Evolutionary conservation across 2,888 invertebrate genomes (phyloP).

Genomic region (Stenolophus ochropezus): DNA sequence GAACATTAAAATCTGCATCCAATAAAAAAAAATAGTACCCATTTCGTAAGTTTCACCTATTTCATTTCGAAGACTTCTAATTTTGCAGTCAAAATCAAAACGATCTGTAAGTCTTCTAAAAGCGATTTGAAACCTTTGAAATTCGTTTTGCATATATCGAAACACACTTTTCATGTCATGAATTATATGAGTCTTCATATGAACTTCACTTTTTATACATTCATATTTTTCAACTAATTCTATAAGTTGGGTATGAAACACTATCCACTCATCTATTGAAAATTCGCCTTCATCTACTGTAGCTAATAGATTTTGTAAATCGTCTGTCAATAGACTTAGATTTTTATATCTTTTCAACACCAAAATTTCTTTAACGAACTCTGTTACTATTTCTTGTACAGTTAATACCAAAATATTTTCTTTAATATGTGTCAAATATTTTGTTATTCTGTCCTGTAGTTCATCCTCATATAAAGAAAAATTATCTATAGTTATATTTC

Average conservation of each 20-base stretch:
- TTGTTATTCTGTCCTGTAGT: background rate
- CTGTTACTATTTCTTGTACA: background rate
- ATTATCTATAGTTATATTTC: background rate
- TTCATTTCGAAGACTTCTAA: background rate
- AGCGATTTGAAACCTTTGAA: background rate
- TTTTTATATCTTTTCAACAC: background rate
- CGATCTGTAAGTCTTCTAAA: background rate
- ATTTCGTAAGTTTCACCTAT: background rate
- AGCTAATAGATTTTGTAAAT: background rate
- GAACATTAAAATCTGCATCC: background rate
- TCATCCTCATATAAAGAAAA: background rate
- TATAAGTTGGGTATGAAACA: background rate
- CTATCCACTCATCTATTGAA: background rate
- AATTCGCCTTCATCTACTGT: background rate
- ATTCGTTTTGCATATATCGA: background rate
- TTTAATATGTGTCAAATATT: background rate
- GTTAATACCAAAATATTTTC: background rate
- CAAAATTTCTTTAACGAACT: background rate
- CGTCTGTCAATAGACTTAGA: background rate
- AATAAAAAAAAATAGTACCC: background rate
- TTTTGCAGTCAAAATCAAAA: constrained; percentile 13
- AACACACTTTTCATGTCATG: background rate
- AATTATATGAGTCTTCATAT: background rate
- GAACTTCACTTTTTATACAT: background rate
- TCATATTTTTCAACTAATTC: background rate